Base-by-base conservation (phyloP, 2,888 invertebrate species). In the Callyntrura sp. region DNA sequence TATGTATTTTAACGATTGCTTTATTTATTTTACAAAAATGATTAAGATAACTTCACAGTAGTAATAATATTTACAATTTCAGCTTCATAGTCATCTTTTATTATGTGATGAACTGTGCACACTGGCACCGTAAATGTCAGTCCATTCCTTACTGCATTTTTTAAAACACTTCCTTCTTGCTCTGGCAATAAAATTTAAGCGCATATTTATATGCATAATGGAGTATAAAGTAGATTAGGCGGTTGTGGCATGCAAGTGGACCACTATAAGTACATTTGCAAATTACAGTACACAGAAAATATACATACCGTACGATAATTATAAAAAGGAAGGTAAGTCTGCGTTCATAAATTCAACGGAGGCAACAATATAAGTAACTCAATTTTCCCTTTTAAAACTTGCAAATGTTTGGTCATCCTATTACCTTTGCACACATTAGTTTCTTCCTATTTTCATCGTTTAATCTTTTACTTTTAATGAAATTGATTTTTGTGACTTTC, bases 91-190 rank as follows among this genome's bases (percentile, higher is more conserved):
- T 17, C 76, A 79, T 35, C 9, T 55, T 51, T 78, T 35, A 51
- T 28, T 57, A 57, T 17, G 17, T 9, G 43, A 35, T 25, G 14
- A 48, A 76, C n/a, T 55, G 70, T 84, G 55, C 48, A 28, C 51
- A 11, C 28, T 70, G 43, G 68, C 83, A 68, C 70, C 83, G 70
- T 84, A 84, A 84, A 84, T 84, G 70, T 84, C 83, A 70, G 83
- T 84, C 70, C 68, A 55, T 48, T 84, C 68, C 9, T 12, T 28
- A 55, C 48, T 76, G 76, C 76, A 76, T 76, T 76, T 35, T 70
- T 43, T 43, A 70, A 73, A 43, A 43, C 20, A 43, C 1, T 28
- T 23, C 55, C 8, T 68, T 25, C 12, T 8, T 35, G 28, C 25
- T 28, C 68, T n/a, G 25, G 25, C 25, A 25, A 25, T 28, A 68